Evolutionary conservation across 2,888 invertebrate species (phyloP), one percentile per base, ranked within the genome.

Genomic region (Liopterus haemorrhoidalis): DNA sequence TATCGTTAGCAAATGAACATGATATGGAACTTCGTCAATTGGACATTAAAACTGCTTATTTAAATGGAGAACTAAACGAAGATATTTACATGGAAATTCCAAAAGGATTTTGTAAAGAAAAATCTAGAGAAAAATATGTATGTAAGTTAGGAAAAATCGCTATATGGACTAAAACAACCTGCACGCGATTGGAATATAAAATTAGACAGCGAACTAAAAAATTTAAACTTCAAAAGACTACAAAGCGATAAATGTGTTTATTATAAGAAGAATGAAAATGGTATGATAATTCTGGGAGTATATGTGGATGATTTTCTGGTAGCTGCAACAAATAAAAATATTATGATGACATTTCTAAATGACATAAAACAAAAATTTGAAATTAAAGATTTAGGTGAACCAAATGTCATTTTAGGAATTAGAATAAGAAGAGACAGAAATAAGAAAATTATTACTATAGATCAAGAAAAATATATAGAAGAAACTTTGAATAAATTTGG

Each of bases 241-340:
- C 14, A 28, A 28, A 28, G 30, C 16, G 12, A 25, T 16, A 30
- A 5, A 28, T 28, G 2, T 30, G 16, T 30, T 30, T 11, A 30
- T 5, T 6, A 15, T 30, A 30, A 16, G 16, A 16, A 28, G 2
- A 2, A 28, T 3, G 28, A 30, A 12, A 30, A 4, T 15, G 30
- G 4, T 1, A 15, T 30, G 16, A 12, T 30, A 30, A 30, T 30
- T 30, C 30, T 30, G 30, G 30, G 30, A 30, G 30, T 30, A 15
- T 30, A 11, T 30, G 30, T 30, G 16, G 14, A 30, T n/a, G 30
- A 5, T 30, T 30, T 30, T 30, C 12, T 28, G 4, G 28, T 28
- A 30, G 30, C 30, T 11, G 30, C 30, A 30, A 30, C 11, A 30
- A 30, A 30, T 30, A 30, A 30, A 30, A 30, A 30, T 30, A 30